phyloP scores from a whole-genome alignment of 2,113 vertebrate genomes.

The Pelobates fuscus region DNA sequence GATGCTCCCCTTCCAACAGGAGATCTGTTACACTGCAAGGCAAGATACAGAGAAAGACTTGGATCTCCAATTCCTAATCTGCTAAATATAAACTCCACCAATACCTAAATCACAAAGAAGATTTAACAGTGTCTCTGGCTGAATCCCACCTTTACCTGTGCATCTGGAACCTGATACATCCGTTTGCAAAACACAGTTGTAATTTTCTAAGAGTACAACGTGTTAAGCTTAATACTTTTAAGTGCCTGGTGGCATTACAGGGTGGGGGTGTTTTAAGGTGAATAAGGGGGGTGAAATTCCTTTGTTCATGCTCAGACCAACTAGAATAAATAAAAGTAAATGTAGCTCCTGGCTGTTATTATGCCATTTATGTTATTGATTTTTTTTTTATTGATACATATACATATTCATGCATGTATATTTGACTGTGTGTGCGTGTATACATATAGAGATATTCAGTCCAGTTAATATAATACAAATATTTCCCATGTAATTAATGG shows the following conservation, averaged over 20 bases:
- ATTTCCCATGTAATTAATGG: too few relatives aligned
- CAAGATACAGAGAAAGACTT: constrained; percentile 35
- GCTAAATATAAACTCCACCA: constrained; percentile 51
- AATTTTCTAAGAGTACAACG: constrained; percentile 35
- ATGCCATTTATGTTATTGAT: too few relatives aligned
- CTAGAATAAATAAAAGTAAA: too few relatives aligned
- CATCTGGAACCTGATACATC: constrained; percentile 55
- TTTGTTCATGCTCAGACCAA: too few relatives aligned
- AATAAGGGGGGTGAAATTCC: too few relatives aligned
- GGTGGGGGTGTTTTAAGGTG: neutral
- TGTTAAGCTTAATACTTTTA: constrained; percentile 23
- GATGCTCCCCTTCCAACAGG: too few relatives aligned
- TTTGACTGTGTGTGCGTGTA: neutral
- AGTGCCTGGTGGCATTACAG: constrained; percentile 4
- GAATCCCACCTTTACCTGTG: constrained; percentile 61
- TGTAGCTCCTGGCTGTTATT: too few relatives aligned
- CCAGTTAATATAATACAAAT: too few relatives aligned
- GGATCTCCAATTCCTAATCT: constrained; percentile 46
- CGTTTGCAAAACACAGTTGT: constrained; percentile 49
- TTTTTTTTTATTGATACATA: constrained; percentile 13
- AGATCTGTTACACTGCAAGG: constrained; percentile 9
- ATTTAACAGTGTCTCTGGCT: constrained; percentile 53
- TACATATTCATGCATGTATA: neutral
- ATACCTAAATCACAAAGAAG: constrained; percentile 55
- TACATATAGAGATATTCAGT: constrained; percentile 20